Evolutionary conservation across 2,888 invertebrate genomes (phyloP).

Genomic region (Chloroclystis v-ata): DNA sequence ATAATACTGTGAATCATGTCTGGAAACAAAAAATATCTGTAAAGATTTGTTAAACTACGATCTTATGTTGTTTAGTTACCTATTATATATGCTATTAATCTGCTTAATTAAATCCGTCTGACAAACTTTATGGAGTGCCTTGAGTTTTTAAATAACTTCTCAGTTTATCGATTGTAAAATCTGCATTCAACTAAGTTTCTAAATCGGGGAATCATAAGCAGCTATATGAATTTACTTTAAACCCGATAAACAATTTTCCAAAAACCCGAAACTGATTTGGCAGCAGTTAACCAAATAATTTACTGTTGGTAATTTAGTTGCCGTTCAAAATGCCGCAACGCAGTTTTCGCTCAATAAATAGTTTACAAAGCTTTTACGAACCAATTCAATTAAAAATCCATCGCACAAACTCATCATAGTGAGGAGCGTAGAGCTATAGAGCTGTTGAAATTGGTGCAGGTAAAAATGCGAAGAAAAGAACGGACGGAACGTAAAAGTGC

Average conservation of each 20-base stretch:
- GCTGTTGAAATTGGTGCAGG: constrained; percentile 9
- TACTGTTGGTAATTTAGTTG: constrained; percentile 7
- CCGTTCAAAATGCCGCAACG: constrained; percentile 8
- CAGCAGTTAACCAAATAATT: constrained; percentile 7
- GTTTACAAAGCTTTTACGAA: constrained; percentile 19
- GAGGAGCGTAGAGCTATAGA: constrained; percentile 12
- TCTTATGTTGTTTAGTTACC: too few species aligned
- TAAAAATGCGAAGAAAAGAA: constrained; percentile 20
- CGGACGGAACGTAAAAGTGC: constrained; percentile 20
- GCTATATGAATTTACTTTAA: too few species aligned
- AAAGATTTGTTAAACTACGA: too few species aligned
- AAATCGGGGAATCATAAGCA: too few species aligned
- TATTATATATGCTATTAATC: too few species aligned
- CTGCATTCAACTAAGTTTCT: too few species aligned
- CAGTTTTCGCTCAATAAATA: constrained; percentile 17
- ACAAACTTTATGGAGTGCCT: too few species aligned
- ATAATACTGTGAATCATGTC: too few species aligned
- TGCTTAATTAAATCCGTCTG: too few species aligned
- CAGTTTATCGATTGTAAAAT: too few species aligned
- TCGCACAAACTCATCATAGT: constrained; percentile 17
- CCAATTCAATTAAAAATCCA: constrained; percentile 22
- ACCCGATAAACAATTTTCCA: not conserved
- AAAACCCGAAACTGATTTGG: constrained; percentile 1
- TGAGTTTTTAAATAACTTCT: too few species aligned
- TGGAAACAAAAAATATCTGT: too few species aligned